phyloP scores from a whole-genome alignment of 2,888 invertebrate genomes.

The Dendrolimus pini region DNA sequence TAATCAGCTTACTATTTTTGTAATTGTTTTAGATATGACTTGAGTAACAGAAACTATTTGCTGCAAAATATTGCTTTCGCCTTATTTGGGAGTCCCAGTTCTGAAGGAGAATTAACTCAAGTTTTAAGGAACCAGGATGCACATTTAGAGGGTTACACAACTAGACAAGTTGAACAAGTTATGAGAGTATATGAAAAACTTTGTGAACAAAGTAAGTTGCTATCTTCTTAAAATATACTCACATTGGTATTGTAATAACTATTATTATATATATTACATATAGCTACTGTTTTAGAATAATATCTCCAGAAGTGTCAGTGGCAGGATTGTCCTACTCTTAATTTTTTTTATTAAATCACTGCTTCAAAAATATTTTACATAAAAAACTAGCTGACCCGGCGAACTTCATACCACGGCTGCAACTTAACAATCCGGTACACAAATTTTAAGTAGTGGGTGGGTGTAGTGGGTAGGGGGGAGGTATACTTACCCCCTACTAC shows the following conservation, averaged over 20 bases:
- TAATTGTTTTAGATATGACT: slow-evolving; percentile 64
- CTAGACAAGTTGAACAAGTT: slow-evolving; percentile 54
- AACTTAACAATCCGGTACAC: too few relatives aligned
- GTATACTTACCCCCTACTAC: too few relatives aligned
- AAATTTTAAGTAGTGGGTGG: too few relatives aligned
- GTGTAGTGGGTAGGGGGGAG: too few relatives aligned
- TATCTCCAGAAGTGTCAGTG: too few relatives aligned
- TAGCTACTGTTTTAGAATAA: too few relatives aligned
- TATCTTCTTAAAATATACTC: not conserved
- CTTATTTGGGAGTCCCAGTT: slow-evolving; percentile 68
- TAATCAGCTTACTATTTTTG: not conserved
- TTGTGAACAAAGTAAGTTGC: slow-evolving; percentile 58
- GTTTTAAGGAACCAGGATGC: slow-evolving; percentile 23
- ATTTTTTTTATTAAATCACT: not conserved
- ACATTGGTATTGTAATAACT: too few relatives aligned
- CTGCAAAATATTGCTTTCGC: slow-evolving; percentile 76
- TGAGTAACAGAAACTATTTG: slow-evolving; percentile 60
- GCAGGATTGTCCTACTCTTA: too few relatives aligned
- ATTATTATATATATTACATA: too few relatives aligned
- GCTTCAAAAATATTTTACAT: too few relatives aligned
- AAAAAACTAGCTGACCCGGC: too few relatives aligned
- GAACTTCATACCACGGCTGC: too few relatives aligned
- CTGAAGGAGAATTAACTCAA: slow-evolving; percentile 48
- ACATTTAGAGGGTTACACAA: slow-evolving; percentile 57
- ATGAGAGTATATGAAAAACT: slow-evolving; percentile 60